Percentiles rank a stretch among this genome's conserved stretches.
Evolutionary conservation across 2,888 invertebrate species (phyloP).

Genomic region (Microplitis deprimator): DNA sequence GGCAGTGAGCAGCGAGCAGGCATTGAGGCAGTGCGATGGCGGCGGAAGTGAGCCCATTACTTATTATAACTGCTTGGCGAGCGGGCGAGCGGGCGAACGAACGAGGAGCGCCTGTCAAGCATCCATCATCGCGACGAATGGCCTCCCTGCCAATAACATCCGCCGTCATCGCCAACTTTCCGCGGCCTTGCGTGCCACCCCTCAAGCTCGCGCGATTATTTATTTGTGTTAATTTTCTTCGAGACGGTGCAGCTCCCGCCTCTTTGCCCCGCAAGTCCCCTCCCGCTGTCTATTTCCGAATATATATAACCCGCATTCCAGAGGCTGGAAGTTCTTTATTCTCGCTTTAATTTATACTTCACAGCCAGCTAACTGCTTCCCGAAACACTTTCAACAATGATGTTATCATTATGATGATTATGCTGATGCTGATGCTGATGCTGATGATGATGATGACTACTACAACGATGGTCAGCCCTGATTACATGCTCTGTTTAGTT

Average conservation of each 20-base stretch:
- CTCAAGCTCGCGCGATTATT: constrained; percentile 42
- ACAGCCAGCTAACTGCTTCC: background rate
- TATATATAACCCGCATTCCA: constrained; percentile 24
- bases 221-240: constrained; percentile 44
- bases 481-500: background rate
- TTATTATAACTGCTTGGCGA: constrained; percentile 71
- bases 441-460: background rate
- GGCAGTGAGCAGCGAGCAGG: constrained; percentile 48
- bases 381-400: background rate
- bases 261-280: constrained; percentile 21
- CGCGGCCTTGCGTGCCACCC: constrained; percentile 59
- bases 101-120: constrained; percentile 68
- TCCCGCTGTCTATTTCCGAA: constrained; percentile 30
- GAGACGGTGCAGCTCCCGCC: constrained; percentile 25
- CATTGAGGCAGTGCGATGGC: constrained; percentile 60
- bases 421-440: background rate
- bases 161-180: constrained; percentile 71
- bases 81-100: constrained; percentile 64
- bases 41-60: constrained; percentile 71
- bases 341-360: background rate
- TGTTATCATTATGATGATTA: background rate
- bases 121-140: constrained; percentile 71
- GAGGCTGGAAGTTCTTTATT: background rate
- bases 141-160: constrained; percentile 71
- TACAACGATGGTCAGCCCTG: background rate